Conservation (phyloP, 2,797 vertebrate genomes). For the Netta rufina region DNA sequence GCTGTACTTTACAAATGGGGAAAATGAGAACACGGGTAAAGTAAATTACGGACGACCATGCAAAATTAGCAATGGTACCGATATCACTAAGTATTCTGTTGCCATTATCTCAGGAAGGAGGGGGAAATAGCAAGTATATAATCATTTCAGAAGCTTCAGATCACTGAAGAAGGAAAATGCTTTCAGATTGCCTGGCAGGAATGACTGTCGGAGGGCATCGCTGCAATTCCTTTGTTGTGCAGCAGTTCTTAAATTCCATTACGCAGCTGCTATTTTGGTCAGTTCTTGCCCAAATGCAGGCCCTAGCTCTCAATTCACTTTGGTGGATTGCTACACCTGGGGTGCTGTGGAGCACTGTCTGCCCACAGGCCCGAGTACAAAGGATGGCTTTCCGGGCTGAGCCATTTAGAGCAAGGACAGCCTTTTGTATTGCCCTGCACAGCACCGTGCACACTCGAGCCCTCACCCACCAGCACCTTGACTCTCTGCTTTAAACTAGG, state of each 20-base stretch:
- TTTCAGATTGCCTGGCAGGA: background rate
- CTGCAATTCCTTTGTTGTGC: background rate
- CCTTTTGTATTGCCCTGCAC: background rate
- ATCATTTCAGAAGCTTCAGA: slow-evolving; percentile 29
- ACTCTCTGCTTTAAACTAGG: background rate
- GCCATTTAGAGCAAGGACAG: background rate
- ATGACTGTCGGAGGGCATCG: background rate
- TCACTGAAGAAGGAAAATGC: background rate
- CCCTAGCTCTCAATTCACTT: background rate
- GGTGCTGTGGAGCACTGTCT: background rate
- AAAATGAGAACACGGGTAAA: slow-evolving; percentile 4
- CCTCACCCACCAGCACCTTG: background rate
- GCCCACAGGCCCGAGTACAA: background rate
- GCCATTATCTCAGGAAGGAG: background rate
- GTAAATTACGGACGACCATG: background rate
- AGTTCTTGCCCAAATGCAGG: background rate
- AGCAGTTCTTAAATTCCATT: background rate
- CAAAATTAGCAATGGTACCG: background rate
- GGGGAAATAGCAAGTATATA: background rate
- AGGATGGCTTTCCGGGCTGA: background rate
- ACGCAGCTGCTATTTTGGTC: background rate
- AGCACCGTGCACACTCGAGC: background rate
- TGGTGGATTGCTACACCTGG: background rate
- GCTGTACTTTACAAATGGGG: background rate
- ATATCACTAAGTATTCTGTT: background rate